Percentiles rank a stretch among this genome's conserved stretches.
Conservation (phyloP, 1,140 invertebrate species). For the Conus ventricosus region DNA sequence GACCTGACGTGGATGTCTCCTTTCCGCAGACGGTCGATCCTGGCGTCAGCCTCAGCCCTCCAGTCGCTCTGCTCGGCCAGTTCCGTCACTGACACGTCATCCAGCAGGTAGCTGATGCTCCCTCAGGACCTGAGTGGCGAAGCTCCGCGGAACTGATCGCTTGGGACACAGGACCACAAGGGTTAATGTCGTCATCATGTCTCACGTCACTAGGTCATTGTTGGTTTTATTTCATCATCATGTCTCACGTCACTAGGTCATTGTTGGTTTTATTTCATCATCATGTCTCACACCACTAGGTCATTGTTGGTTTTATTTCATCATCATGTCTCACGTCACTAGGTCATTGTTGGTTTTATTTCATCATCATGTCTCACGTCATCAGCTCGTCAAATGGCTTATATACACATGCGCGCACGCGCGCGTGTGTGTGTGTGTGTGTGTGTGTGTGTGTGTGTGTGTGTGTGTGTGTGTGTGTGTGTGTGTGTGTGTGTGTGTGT, state of each 20-base stretch:
- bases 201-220: no score
- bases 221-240: no score
- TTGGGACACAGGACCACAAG: no score
- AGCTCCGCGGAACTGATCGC: neutral
- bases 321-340: no score
- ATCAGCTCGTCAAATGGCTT: neutral
- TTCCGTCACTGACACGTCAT: constrained; percentile 42
- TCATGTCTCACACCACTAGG: no score
- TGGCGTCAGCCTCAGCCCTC: constrained; percentile 37
- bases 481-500: neutral
- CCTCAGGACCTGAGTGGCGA: constrained; percentile 37
- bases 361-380: neutral
- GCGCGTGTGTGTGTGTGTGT: neutral
- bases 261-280: no score
- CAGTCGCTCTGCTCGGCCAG: constrained; percentile 41
- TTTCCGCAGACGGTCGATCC: constrained; percentile 49
- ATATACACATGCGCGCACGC: neutral
- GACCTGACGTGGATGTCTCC: constrained; percentile 39
- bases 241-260: no score
- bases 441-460: neutral
- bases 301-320: no score
- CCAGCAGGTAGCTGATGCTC: constrained; percentile 44
- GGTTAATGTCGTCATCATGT: no score
- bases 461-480: neutral
- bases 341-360: no score